phyloP scores from a whole-genome alignment of 1,140 invertebrate species.

The Rhyacophila brunnea region DNA sequence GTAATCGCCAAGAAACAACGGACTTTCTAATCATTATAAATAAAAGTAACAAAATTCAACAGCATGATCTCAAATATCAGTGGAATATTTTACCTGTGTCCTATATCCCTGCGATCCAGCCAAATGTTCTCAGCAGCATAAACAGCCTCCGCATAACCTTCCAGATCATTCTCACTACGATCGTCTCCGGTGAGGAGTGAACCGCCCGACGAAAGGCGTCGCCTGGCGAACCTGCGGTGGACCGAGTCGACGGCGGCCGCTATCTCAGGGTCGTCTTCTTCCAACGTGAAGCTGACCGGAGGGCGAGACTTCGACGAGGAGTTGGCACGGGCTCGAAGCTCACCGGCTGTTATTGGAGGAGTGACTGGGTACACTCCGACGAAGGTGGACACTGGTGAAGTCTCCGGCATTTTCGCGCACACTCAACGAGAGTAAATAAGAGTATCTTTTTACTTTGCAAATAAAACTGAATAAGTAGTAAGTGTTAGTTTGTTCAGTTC shows the following conservation, averaged over 20 bases:
- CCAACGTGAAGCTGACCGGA: constrained; percentile 10
- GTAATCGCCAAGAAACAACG: no score
- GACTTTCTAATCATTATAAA: no score
- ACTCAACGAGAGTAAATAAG: neutral
- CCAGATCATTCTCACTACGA: constrained; percentile 56
- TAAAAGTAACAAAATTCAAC: no score
- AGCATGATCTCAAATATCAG: no score
- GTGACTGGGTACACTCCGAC: constrained; percentile 53
- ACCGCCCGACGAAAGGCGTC: constrained; percentile 12
- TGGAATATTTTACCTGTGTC: constrained; percentile 55
- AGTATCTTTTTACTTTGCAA: no score
- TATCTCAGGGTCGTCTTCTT: constrained; percentile 2
- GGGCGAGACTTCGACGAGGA: constrained; percentile 47
- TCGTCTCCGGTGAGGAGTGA: constrained; percentile 46
- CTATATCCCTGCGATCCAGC: constrained; percentile 58
- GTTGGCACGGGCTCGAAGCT: constrained; percentile 55
- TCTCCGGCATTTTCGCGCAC: constrained; percentile 38
- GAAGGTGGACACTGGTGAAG: constrained; percentile 41
- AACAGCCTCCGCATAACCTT: constrained; percentile 59
- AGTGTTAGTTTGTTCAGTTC: no score
- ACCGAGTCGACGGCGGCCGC: constrained; percentile 38
- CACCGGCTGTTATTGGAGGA: constrained; percentile 48
- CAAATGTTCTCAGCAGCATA: constrained; percentile 46
- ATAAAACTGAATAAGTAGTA: no score
- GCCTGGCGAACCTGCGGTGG: constrained; percentile 33